Conservation (phyloP, 2,113 vertebrate genomes). For the Protobothrops flavoviridis region DNA sequence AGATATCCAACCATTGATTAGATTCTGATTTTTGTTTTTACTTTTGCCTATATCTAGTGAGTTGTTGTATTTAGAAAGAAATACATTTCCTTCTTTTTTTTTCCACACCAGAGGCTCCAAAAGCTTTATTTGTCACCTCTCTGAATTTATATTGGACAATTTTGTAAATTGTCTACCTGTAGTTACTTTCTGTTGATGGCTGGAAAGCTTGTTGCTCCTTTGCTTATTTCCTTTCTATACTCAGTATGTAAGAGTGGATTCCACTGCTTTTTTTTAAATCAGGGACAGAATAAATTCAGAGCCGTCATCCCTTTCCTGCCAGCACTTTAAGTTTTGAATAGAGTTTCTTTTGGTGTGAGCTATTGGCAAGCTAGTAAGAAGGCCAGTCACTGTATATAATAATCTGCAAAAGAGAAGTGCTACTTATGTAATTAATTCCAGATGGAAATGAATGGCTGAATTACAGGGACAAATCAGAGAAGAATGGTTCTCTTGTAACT, state of each 20-base stretch:
- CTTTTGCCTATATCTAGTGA: not conserved
- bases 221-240: not conserved
- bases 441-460: not conserved
- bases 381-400: not conserved
- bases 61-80: not conserved
- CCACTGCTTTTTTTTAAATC: not conserved
- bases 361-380: not conserved
- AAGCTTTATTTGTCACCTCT: not conserved
- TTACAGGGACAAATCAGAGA: not conserved
- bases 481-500: not conserved
- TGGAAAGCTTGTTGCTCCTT: not conserved
- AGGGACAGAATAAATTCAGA: not conserved
- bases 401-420: not conserved
- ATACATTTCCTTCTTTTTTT: not conserved
- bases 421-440: not conserved
- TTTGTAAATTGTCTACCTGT: not conserved
- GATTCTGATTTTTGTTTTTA: not conserved
- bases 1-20: not conserved
- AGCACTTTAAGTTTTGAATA: not conserved
- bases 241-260: not conserved
- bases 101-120: not conserved
- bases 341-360: not conserved
- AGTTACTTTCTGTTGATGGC: not conserved
- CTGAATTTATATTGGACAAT: not conserved
- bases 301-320: not conserved